phyloP scores from a whole-genome alignment of 30 jellyfish, hydroid and myxozoan genomes.

The Hydra vulgaris region DNA sequence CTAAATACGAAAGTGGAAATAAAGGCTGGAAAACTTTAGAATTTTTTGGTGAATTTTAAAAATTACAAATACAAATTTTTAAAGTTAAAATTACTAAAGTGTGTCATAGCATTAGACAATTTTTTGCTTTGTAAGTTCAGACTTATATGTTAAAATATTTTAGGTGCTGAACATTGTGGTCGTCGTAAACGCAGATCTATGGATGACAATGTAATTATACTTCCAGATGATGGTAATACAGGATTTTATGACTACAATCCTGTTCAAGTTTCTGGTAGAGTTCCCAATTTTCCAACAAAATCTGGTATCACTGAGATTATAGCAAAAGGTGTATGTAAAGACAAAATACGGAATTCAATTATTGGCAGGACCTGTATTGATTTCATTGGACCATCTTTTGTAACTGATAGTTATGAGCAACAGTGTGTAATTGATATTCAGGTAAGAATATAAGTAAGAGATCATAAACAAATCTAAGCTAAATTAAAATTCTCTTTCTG shows the following conservation, averaged over 20 bases:
- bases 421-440: constrained; percentile 67
- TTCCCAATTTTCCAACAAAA: constrained; percentile 43
- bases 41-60: constrained; percentile 55
- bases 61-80: no score
- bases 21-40: constrained; percentile 42
- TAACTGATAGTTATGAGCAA: constrained; percentile 18
- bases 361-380: constrained; percentile 36
- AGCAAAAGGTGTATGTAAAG: constrained; percentile 31
- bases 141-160: no score
- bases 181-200: constrained; percentile 44
- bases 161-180: constrained; percentile 57
- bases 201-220: constrained; percentile 36
- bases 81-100: no score
- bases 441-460: no score
- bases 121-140: no score
- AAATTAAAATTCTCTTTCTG: no score
- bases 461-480: no score
- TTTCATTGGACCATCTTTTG: constrained; percentile 29
- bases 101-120: no score
- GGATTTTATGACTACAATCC: constrained; percentile 43
- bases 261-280: not conserved
- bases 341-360: constrained; percentile 26
- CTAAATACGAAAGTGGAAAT: constrained; percentile 39
- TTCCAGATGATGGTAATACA: constrained; percentile 59
- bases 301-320: constrained; percentile 37